phyloP scores from a whole-genome alignment of 2,888 invertebrate genomes.

The Ochropleura plecta region DNA sequence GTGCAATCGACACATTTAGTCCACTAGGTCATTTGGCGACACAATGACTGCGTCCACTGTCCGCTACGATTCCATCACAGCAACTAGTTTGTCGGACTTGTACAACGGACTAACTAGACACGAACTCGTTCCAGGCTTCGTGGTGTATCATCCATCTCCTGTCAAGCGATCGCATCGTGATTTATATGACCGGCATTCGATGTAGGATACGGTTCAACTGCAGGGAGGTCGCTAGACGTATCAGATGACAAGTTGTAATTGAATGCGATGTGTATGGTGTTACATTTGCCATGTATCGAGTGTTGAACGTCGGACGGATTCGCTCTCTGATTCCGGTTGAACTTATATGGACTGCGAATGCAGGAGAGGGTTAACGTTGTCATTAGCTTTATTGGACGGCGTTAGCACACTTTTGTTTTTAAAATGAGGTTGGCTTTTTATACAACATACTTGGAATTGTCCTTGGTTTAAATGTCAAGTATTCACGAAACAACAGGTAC shows the following conservation, averaged over 20 bases:
- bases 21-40: constrained; percentile 72
- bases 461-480: constrained; percentile 1
- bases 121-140: constrained; percentile 60
- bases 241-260: constrained; percentile 61
- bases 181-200: constrained; percentile 69
- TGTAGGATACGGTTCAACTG: constrained; percentile 62
- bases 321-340: constrained; percentile 51
- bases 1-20: constrained; percentile 67
- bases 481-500: neutral
- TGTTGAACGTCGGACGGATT: constrained; percentile 43
- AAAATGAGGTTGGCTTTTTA: constrained; percentile 44
- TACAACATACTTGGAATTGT: neutral
- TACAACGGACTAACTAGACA: constrained; percentile 43
- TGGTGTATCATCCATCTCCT: constrained; percentile 69
- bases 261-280: constrained; percentile 55
- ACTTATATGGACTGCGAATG: constrained; percentile 25
- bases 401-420: constrained; percentile 39
- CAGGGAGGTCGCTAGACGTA: constrained; percentile 54
- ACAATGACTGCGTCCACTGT: constrained; percentile 66
- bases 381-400: constrained; percentile 47
- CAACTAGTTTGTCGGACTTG: constrained; percentile 62
- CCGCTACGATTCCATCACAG: constrained; percentile 60
- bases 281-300: constrained; percentile 58
- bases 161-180: constrained; percentile 69
- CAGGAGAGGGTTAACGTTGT: constrained; percentile 56